Evolutionary conservation across 2,888 invertebrate genomes (phyloP), one percentile per base, ranked within the genome.

Genomic region (Bugulina stolonifera): DNA sequence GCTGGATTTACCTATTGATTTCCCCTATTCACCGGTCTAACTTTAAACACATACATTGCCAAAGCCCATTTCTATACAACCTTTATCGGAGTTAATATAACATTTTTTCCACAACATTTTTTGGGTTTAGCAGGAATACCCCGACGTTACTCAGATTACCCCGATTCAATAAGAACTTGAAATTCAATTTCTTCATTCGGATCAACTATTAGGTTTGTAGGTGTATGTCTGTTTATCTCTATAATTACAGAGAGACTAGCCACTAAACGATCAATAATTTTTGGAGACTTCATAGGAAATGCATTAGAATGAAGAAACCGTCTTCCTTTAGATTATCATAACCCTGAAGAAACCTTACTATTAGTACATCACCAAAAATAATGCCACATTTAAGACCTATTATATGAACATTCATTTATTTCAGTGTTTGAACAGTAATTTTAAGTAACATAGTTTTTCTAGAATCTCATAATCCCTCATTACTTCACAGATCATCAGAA

Each of bases 101-200:
- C 90, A 0, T 90, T 91, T 84, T 91, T 91, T n/a, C 91, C 91
- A 0, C 90, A 90, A 87, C 90, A 91, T 85, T 91, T 91, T 78
- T 82, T 90, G 84, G 90, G 90, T 71, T 81, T 90, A 85, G 87
- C 86, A 35, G 89, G 90, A 0, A 91, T 91, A 85, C 91, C 91
- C 69, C 91, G 91, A 73, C 91, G 91, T 74, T 91, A 91, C 71
- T 89, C 90, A 1, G 90, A 91, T 82, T 91, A 90, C 72, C 89
- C 90, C 0, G 90, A 90, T 83, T 85, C 86, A 29, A 90, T 76
- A 71, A 74, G 69, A 29, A 72, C 73, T 69, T 80, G 79, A 75
- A 78, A 81, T 72, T 72, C 76, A 1, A 43, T 78, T 29, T 77
- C 78, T 0, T 77, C 78, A 5, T 73, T 77, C 52, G 79, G 79